Evolutionary conservation across 1,140 invertebrate species (phyloP), one percentile per base, ranked within the genome.

Genomic region (Panagrolaimus sp.): DNA sequence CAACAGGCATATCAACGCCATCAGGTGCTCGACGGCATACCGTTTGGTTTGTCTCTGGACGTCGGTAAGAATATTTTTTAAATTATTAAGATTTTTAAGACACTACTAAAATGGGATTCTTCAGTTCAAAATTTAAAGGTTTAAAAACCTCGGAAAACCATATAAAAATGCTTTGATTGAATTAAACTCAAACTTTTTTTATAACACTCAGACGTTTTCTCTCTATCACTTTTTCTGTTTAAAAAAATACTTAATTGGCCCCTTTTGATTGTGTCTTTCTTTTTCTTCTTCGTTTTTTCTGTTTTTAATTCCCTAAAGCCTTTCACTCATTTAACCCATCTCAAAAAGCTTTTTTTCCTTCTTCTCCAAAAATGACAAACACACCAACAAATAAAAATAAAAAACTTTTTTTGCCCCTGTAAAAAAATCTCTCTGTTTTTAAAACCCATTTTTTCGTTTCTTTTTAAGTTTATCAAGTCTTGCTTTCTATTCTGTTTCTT

Each of bases 21-120:
- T 38, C 32, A 4, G 32, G 32, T 2, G 32, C 32, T 21, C 52
- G 52, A 12, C 21, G 52, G 17, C 52, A 58, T 58, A 58, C 52
- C 4, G 52, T 58, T 4, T 58, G 52, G 52, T 58, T 26, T 58
- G 52, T 58, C 52, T n/a, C 14, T 58, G 52, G 52, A 26, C 52
- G 52, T 4, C 52, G 52, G 52, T 58, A 58, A 58, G 52, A 14
- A 10, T 17, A n/a, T 58, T 26, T 4, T 26, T 3, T 21, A 12
- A 1, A 12, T 58, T 1, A 9, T 4, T 52, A 1, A 52, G 7
- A 21, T 1, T 58, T 58, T 58, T 4, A n/a, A 55, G 9, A 24
- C 28, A 26, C 15, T 4, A 12, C 15, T 21, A 9, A 5, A n/a
- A 21, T 7, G 2, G 2, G 15, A 14, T 21, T 4, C 1, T 52